Evolutionary conservation across 2,888 invertebrate species (phyloP).

Genomic region (Leptogaster cylindrica): DNA sequence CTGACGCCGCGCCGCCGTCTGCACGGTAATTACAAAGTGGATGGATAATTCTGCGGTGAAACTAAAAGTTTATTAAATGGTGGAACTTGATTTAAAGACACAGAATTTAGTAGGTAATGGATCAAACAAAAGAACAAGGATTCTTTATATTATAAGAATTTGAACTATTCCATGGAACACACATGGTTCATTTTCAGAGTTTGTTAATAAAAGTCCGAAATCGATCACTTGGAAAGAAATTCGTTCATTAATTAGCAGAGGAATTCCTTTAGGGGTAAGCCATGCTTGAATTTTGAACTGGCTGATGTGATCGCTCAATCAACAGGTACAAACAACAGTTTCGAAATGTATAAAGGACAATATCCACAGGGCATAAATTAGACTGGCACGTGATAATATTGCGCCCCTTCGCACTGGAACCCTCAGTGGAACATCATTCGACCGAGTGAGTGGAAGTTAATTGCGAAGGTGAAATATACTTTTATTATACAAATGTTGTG

Average conservation of each 20-base stretch:
- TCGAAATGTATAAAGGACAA: too few species aligned
- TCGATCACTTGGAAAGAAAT: not conserved
- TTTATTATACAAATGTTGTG: not conserved
- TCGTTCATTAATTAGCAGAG: constrained; percentile 5
- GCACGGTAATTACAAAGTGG: not conserved
- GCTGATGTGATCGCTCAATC: not conserved
- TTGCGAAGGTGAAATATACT: not conserved
- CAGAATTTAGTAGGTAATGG: constrained; percentile 6
- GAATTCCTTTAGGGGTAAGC: not conserved
- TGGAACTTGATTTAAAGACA: too few species aligned
- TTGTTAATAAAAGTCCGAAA: not conserved
- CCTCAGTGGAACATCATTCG: not conserved
- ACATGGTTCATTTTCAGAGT: not conserved
- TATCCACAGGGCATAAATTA: too few species aligned
- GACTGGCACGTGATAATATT: not conserved
- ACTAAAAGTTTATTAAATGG: too few species aligned
- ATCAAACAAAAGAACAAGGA: not conserved
- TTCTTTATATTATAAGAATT: not conserved
- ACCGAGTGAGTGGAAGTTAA: not conserved
- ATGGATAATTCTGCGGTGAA: too few species aligned
- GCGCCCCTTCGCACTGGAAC: not conserved
- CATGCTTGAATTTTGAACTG: not conserved
- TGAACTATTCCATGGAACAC: not conserved
- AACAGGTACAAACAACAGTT: constrained; percentile 27
- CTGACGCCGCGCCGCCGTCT: constrained; percentile 11